These are phyloP conservation scores for Actenoides hombroni DNA, from an alignment of 2,113 vertebrate genomes.

Conservation along the genomic window DNA sequence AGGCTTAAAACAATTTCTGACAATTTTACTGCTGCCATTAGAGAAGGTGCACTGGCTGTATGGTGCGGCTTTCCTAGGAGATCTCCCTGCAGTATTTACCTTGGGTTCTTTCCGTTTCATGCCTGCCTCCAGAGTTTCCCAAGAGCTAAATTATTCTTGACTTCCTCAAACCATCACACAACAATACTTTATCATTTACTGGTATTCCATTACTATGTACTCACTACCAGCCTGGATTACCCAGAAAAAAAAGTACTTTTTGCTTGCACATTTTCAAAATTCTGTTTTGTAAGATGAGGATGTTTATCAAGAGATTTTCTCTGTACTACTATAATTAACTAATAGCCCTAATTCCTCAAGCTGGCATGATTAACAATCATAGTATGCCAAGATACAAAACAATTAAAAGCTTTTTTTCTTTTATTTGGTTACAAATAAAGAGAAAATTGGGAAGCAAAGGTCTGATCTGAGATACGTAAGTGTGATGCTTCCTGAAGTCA, in stretches of 20 bases:
- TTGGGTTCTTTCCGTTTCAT: neutral
- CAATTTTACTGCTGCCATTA: neutral
- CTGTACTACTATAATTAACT: neutral
- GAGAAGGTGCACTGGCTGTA: neutral
- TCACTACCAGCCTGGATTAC: neutral
- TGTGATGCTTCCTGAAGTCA: neutral
- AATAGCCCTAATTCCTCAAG: neutral
- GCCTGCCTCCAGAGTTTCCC: neutral
- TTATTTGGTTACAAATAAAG: neutral
- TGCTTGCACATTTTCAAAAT: neutral
- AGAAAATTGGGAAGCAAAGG: neutral
- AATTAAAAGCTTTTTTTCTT: neutral
- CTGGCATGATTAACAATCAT: neutral
- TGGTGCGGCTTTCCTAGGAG: neutral
- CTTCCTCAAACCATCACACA: neutral
- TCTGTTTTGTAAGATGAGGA: neutral
- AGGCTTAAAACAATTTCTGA: neutral
- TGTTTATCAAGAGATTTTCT: neutral
- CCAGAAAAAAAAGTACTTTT: neutral
- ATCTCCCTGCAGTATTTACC: neutral
- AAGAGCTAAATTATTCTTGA: neutral
- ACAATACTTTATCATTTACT: neutral
- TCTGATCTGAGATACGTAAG: neutral
- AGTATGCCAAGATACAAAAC: neutral
- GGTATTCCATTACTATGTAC: neutral